A percentile compares a stretch with the other conserved stretches of the same genome.
Evolutionary conservation across 2,113 vertebrate species (phyloP).

Genomic region (Carassius auratus): DNA sequence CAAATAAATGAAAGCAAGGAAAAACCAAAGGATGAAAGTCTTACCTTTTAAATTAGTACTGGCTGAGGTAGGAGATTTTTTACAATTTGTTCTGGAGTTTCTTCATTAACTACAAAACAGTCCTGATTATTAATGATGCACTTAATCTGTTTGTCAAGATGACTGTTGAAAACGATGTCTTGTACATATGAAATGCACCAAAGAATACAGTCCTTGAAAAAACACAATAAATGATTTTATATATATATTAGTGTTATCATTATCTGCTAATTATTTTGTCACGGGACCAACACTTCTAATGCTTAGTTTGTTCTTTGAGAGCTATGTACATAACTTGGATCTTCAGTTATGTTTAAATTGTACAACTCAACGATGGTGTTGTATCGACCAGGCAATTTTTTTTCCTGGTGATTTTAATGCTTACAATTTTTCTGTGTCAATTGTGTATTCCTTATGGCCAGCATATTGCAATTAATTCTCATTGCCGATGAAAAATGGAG

Average conservation of each 20-base stretch:
- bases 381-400: not conserved
- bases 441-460: not conserved
- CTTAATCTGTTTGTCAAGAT: not conserved
- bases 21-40: not conserved
- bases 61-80: not conserved
- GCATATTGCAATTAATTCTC: not conserved
- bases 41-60: not conserved
- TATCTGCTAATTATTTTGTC: too few species aligned
- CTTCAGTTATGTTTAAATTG: not conserved
- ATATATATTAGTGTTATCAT: too few species aligned
- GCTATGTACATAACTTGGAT: not conserved
- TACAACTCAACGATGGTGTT: not conserved
- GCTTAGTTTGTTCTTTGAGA: too few species aligned
- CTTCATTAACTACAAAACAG: not conserved
- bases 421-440: not conserved
- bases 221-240: not conserved
- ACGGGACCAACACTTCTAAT: too few species aligned
- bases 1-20: not conserved
- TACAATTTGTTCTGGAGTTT: not conserved
- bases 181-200: not conserved
- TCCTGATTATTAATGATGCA: not conserved
- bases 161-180: not conserved
- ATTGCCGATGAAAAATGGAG: not conserved
- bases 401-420: not conserved
- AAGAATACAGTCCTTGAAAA: not conserved